Evolutionary conservation across 2,113 vertebrate genomes (phyloP).

Genomic region (Coptodon rendalli): DNA sequence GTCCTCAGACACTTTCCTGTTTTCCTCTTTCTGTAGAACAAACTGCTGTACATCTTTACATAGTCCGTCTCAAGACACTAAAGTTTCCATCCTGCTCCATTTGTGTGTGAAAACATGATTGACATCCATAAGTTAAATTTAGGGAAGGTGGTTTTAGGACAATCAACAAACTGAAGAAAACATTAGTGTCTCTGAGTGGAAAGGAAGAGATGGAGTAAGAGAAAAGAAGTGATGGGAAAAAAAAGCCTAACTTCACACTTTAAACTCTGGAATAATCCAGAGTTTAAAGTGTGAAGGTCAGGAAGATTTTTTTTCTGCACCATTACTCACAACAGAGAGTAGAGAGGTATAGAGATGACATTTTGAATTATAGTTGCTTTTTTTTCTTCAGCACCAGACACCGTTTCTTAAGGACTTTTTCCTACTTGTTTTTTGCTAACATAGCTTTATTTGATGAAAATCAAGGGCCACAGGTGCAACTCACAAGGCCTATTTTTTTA

Average conservation of each 20-base stretch:
- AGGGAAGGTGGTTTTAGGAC: background rate
- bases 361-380: background rate
- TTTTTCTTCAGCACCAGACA: background rate
- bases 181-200: background rate
- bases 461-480: background rate
- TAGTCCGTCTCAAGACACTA: background rate
- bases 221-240: background rate
- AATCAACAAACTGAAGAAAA: background rate
- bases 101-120: conserved; percentile 3
- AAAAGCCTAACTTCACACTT: fast-evolving
- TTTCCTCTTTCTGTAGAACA: background rate
- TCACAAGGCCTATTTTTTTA: background rate
- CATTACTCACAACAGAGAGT: background rate
- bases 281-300: background rate
- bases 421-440: background rate
- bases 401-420: background rate
- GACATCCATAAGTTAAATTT: background rate
- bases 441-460: background rate
- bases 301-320: background rate
- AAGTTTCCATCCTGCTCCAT: background rate
- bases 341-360: background rate
- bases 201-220: background rate
- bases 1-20: background rate
- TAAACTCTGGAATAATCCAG: background rate
- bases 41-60: background rate